Evolutionary conservation across 2,113 vertebrate genomes (phyloP).

Genomic region (Scophthalmus maximus): DNA sequence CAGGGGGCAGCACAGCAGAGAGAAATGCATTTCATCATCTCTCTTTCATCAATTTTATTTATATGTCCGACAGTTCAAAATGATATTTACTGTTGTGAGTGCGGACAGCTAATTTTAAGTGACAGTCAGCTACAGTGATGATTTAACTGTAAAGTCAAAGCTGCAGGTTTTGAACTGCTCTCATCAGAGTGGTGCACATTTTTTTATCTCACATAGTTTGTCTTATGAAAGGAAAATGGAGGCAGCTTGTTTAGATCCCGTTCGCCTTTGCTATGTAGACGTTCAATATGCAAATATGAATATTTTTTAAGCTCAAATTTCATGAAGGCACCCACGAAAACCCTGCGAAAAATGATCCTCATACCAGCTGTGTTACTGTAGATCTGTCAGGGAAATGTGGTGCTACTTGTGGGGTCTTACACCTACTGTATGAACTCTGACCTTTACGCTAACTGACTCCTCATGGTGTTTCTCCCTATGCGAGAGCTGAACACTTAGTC

Average conservation of each 20-base stretch:
- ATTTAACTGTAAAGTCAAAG: not conserved
- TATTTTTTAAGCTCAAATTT: slow-evolving; percentile 5
- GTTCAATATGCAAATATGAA: no score
- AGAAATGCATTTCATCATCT: slow-evolving; percentile 35
- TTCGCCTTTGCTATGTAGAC: not conserved
- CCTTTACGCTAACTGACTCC: slow-evolving; percentile 50
- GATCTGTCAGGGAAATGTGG: slow-evolving; percentile 55
- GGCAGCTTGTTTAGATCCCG: slow-evolving; percentile 38
- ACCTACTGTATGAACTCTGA: slow-evolving; percentile 54
- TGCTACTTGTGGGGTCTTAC: slow-evolving; percentile 67
- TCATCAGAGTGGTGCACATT: no score
- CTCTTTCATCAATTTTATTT: not conserved
- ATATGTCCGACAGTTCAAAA: not conserved
- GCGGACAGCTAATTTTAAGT: slow-evolving; percentile 14
- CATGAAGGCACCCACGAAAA: not conserved
- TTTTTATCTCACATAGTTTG: not conserved
- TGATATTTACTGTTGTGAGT: slow-evolving; percentile 10
- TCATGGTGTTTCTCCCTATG: slow-evolving; percentile 38
- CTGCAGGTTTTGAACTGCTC: no score
- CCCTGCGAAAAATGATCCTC: not conserved
- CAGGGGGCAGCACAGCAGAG: slow-evolving; percentile 72
- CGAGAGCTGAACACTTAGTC: not conserved
- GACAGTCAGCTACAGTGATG: not conserved
- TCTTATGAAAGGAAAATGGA: slow-evolving; percentile 1
- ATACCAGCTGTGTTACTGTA: slow-evolving; percentile 20